Evolutionary conservation across 2,113 vertebrate species (phyloP).

Genomic region (Corvus hawaiiensis): DNA sequence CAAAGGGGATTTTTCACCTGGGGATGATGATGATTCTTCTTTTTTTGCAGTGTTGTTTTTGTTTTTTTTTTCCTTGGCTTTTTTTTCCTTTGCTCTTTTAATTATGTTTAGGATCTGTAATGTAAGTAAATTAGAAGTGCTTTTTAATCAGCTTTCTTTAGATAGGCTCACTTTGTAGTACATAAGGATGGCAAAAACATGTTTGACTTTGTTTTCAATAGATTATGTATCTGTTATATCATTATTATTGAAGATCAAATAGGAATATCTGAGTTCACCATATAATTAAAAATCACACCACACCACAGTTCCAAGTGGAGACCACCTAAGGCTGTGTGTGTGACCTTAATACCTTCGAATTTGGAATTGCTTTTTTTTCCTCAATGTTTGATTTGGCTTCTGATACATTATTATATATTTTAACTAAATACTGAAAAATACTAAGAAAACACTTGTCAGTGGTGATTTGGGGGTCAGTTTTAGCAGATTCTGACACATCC

Average conservation of each 20-base stretch:
- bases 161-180: not conserved
- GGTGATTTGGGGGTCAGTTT: not conserved
- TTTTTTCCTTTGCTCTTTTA: not conserved
- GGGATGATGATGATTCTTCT: not conserved
- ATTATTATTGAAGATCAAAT: not conserved
- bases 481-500: accelerated
- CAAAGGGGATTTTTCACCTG: not conserved
- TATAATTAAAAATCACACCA: not conserved
- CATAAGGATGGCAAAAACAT: not conserved
- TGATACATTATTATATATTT: not conserved
- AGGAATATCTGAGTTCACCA: not conserved
- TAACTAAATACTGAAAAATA: not conserved
- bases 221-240: not conserved
- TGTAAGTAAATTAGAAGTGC: not conserved
- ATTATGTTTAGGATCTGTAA: not conserved
- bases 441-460: not conserved
- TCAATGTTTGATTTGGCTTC: not conserved
- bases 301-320: not conserved
- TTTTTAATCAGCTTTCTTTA: not conserved
- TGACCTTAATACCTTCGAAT: not conserved
- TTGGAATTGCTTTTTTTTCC: not conserved
- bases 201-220: not conserved
- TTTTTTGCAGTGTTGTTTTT: accelerated
- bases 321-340: not conserved
- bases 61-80: not conserved